Base-by-base conservation (phyloP, 2,113 vertebrate genomes). In the Gymnogyps californianus region DNA sequence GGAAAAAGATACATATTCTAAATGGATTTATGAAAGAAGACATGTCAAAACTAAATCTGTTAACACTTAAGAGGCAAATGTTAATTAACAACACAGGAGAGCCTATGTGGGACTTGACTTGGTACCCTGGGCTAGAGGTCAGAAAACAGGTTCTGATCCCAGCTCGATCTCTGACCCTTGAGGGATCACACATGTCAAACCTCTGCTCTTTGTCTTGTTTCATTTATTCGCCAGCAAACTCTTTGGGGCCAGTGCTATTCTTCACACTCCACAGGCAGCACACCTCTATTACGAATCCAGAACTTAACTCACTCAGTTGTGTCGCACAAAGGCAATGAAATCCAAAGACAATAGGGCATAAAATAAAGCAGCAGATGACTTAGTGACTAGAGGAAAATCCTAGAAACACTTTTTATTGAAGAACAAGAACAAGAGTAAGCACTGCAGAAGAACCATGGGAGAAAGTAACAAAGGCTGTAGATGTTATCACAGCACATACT, bases 301-400 rank as follows among this genome's bases (percentile, higher is more conserved):
- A 78, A 29, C 16, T 28, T 1, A 62, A 29, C 31, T 55, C 38
- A 34, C 1, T 0, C 64, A 1, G 1, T 14, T 40, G 7, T 10
- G 7, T 49, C 32, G 24, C 34, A 51, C 7, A n/a, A 25, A 82
- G 70, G 36, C 0, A 0, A 72, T 28, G 11, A 76, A 67, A 76
- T 55, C n/a, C 57, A 80, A 51, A 72, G 38, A 61, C 36, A 70
- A 47, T 1, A 82, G 17, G 40, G 31, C 10, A 55, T 54, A 22
- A 86, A 83, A 61, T 26, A 72, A 81, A 84, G 61, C 40, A 83
- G 36, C 46, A 89, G n/a, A 52, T 67, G 70, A 47, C 34, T 86
- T 59, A 7, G 13, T 18, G 40, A 49, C 42, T 58, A 42, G 42
- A 29, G n/a, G 24, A 84, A 87, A 82, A 78, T n/a, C 61, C 82